Conservation (phyloP, 2,888 invertebrate species). For the Apodemia mormo region DNA sequence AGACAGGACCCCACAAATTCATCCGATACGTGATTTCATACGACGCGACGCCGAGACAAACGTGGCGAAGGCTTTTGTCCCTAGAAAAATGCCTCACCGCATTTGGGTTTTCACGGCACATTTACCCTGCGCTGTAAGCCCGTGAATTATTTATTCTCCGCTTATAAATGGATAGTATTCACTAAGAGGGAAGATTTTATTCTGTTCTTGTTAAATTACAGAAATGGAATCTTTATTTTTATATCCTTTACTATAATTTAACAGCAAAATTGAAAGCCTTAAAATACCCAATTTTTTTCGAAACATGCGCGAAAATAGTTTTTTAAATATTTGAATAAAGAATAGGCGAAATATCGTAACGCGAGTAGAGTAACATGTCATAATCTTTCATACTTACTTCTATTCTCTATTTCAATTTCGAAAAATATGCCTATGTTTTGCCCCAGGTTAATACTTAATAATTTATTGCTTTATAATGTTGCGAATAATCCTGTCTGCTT, state of each 20-base stretch:
- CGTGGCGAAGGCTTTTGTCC: slow-evolving; percentile 59
- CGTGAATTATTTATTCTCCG: slow-evolving; percentile 66
- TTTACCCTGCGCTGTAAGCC: slow-evolving; percentile 65
- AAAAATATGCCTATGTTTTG: too few species aligned
- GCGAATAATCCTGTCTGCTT: too few species aligned
- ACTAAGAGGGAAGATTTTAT: slow-evolving; percentile 60
- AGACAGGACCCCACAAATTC: slow-evolving; percentile 15
- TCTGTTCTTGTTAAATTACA: slow-evolving; percentile 23
- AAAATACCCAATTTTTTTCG: too few species aligned
- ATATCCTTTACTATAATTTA: neutral
- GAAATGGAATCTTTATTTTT: slow-evolving; percentile 9
- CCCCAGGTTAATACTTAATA: too few species aligned
- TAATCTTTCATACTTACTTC: too few species aligned
- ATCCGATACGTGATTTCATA: slow-evolving; percentile 17
- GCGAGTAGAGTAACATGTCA: too few species aligned
- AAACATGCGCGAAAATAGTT: too few species aligned
- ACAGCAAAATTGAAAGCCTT: too few species aligned
- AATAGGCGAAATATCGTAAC: too few species aligned
- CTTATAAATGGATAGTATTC: slow-evolving; percentile 71
- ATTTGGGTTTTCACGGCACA: slow-evolving; percentile 73
- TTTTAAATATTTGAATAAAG: too few species aligned
- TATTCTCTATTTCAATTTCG: too few species aligned
- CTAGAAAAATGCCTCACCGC: slow-evolving; percentile 68
- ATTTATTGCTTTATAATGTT: too few species aligned
- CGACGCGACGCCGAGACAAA: slow-evolving; percentile 16